Evolutionary conservation across 2,113 vertebrate species (phyloP).

Genomic region (Hippopotamus amphibius): DNA sequence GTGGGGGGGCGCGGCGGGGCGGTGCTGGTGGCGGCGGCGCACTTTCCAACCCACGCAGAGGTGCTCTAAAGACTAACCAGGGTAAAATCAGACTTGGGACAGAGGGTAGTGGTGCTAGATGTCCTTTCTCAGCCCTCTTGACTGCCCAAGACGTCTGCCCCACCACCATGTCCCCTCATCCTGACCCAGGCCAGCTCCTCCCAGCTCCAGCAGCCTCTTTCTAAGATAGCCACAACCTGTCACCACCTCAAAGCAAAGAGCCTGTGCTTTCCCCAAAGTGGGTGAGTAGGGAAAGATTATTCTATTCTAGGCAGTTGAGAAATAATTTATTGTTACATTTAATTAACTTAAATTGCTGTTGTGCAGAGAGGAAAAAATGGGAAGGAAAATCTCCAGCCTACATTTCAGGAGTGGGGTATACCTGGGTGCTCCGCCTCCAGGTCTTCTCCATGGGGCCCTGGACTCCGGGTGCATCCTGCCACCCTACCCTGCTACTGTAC

Average conservation of each 20-base stretch:
- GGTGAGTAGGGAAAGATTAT: slow-evolving; percentile 34
- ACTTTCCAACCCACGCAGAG: not conserved
- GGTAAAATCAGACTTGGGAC: not conserved
- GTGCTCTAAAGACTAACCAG: not conserved
- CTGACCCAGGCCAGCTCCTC: not conserved
- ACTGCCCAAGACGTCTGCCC: not conserved
- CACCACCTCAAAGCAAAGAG: slow-evolving; percentile 24
- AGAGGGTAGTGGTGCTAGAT: accelerated
- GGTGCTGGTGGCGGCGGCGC: too few relatives aligned
- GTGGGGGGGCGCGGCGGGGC: too few relatives aligned
- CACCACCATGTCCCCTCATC: not conserved
- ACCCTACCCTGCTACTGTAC: not conserved
- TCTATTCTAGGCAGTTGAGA: slow-evolving; percentile 68
- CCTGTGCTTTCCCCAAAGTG: not conserved
- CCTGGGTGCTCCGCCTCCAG: not conserved
- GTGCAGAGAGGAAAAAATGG: slow-evolving; percentile 56
- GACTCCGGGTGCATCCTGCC: not conserved
- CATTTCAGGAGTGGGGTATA: not conserved
- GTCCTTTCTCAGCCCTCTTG: not conserved
- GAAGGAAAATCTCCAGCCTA: slow-evolving; percentile 62
- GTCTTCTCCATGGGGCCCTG: not conserved
- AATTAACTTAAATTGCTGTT: slow-evolving; percentile 78
- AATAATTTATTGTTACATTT: slow-evolving; percentile 75
- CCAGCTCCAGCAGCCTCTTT: not conserved
- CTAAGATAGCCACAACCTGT: not conserved